Evolutionary conservation across 2,888 invertebrate genomes (phyloP).

Genomic region (Amblyjoppa fuscipennis): DNA sequence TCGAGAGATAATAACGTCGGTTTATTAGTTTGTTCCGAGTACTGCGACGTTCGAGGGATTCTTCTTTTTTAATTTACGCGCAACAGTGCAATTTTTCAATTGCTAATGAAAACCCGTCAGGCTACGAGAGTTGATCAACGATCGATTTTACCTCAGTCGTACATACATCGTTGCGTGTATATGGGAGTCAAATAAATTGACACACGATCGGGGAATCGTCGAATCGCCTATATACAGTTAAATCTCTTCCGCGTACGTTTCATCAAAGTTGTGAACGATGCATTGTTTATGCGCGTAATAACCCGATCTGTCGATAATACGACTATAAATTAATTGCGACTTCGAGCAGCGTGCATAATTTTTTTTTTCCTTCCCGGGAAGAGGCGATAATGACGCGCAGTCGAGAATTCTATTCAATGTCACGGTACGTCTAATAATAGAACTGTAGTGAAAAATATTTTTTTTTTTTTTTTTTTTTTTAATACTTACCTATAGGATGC

Average conservation of each 20-base stretch:
- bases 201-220: slow-evolving; percentile 8
- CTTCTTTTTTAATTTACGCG: background rate
- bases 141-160: slow-evolving; percentile 33
- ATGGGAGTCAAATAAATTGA: slow-evolving; percentile 47
- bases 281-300: background rate
- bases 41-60: slow-evolving; percentile 1
- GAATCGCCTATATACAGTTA: background rate
- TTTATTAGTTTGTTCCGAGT: background rate
- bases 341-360: slow-evolving; percentile 1
- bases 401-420: slow-evolving; percentile 38
- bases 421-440: slow-evolving; percentile 53
- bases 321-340: slow-evolving; percentile 36
- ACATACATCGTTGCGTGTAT: slow-evolving; percentile 20
- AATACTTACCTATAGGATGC: slow-evolving; percentile 54
- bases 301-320: slow-evolving; percentile 31
- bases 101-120: slow-evolving; percentile 10
- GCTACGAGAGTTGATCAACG: slow-evolving; percentile 26
- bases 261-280: background rate
- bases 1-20: background rate
- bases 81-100: slow-evolving; percentile 4
- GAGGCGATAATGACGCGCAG: background rate
- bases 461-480: slow-evolving; percentile 35
- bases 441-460: slow-evolving; percentile 40
- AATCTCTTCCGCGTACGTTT: background rate
- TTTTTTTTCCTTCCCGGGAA: background rate